Base-by-base conservation (phyloP, 2,797 vertebrate species). In the Triplophysa bombifrons region DNA sequence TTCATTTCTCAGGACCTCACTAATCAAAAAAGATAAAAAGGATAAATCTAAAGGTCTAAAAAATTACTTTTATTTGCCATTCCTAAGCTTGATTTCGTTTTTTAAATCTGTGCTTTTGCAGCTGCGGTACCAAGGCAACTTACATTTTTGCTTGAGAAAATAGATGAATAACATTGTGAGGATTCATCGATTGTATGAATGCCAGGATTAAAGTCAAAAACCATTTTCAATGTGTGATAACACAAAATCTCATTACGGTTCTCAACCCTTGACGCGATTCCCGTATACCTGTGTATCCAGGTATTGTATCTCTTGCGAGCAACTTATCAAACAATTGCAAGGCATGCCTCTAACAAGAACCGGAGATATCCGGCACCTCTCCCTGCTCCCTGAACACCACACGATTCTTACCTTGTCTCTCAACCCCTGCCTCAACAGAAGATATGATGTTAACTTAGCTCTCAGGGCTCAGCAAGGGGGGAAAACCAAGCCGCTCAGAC, bases 161-260 rank as follows among this genome's bases (percentile, higher is more conserved):
- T 55, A 56, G 41, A 65, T 22, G 25, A 51, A 50, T 41, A 76
- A 25, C 74, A 58, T 60, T 76, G 38, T 60, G 20, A 63, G n/a
- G 14, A 78, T 60, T 61, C 22, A 77, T 77, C 68, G 55, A 38
- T 77, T 34, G 55, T 13, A 34, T 38, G 44, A 27, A 60, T 69
- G 55, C 19, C 41, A 50, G 55, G 74, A 76, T 76, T 76, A 68
- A 69, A 50, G 25, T 61, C 25, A 17, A 65, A 68, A 76, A 67
- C 55, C 58, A 55, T 77, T 77, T 76, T 22, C 66, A 9, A 58
- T 22, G 41, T 69, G 55, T 2, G 19, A 60, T 69, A 69, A 16
- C 75, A 25, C 53, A 60, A 61, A 77, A 77, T 61, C 55, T 48
- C 65, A 77, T 77, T 76, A 48, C 12, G 17, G 22, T 67, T 19